These are phyloP conservation scores for Trinorchestia longiramus DNA, from an alignment of 1,140 invertebrate species.

Conservation along the genomic window DNA sequence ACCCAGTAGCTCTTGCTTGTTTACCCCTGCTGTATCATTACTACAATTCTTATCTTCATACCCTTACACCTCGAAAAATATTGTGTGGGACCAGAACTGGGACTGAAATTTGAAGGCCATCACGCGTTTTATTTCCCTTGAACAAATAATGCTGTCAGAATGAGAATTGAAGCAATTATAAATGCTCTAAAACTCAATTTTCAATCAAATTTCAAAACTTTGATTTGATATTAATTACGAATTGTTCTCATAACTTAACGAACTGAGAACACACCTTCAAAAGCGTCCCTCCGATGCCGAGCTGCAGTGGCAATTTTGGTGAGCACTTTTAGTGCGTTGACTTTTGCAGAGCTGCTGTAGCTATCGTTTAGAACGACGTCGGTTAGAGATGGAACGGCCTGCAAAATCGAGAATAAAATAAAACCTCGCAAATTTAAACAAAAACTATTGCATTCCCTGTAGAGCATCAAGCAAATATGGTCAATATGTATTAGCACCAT, in stretches of 20 bases:
- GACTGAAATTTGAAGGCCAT: too few species aligned
- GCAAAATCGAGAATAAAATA: not conserved
- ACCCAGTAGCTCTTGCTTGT: too few species aligned
- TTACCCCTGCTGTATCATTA: too few species aligned
- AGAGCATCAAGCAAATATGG: too few species aligned
- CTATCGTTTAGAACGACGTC: not conserved
- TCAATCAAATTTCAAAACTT: not conserved
- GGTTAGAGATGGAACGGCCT: not conserved
- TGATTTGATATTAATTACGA: not conserved
- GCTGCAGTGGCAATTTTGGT: not conserved
- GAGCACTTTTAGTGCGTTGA: constrained; percentile 13
- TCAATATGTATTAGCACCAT: too few species aligned
- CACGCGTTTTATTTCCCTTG: too few species aligned
- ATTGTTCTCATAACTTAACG: not conserved
- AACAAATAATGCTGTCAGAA: not conserved
- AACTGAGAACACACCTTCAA: not conserved
- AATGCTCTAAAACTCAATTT: not conserved
- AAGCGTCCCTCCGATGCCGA: not conserved
- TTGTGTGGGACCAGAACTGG: too few species aligned
- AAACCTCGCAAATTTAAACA: not conserved
- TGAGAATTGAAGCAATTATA: not conserved
- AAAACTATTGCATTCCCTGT: too few species aligned
- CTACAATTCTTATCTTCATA: too few species aligned
- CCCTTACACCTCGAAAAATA: too few species aligned
- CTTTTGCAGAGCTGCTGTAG: not conserved